Evolutionary conservation across 2,113 vertebrate genomes (phyloP), one percentile per base, ranked within the genome.

Genomic region (Stigmatopora argus): DNA sequence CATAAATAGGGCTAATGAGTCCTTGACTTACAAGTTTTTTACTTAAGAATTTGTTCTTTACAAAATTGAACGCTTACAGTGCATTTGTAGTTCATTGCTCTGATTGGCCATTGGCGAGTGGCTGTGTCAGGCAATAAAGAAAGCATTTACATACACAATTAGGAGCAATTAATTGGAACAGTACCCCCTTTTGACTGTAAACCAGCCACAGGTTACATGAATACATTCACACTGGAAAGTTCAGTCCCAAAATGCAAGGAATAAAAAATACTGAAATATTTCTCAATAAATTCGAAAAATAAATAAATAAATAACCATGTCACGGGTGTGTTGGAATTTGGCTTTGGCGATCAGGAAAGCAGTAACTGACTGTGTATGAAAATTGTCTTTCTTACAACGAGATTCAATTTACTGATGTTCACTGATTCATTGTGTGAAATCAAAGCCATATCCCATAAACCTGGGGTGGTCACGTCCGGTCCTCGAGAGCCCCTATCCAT

Each of bases 121-220:
- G 38, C 7, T 10, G 38, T 41, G 35, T 5, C 38, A 18, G 0
- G 0, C 10, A 45, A 15, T 12, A 44, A 19, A 21, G 15, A 11
- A 53, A 14, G 21, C 12, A 26, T 55, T 55, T 55, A 55, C 11
- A 55, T 41, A 55, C 23, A n/a, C 8, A 46, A 1, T 14, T 3
- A 52, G 19, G n/a, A 21, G 19, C 51, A 52, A 21, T 21, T 3
- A 35, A 58, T 12, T 53, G 52, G 17, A n/a, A 58, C 26, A 14
- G 2, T 38, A 18, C n/a, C 55, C 4, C 3, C 5, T 81, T 81
- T 81, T 82, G 70, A 70, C 72, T 78, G 62, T 79, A 78, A 85
- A 82, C 78, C 75, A 67, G 21, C 48, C 66, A 58, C n/a, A 12
- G 23, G 31, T 34, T 38, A 17, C 53, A 60, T 17, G 15, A 5